Base-by-base conservation (phyloP, 2,797 vertebrate species). In the Molothrus aeneus region DNA sequence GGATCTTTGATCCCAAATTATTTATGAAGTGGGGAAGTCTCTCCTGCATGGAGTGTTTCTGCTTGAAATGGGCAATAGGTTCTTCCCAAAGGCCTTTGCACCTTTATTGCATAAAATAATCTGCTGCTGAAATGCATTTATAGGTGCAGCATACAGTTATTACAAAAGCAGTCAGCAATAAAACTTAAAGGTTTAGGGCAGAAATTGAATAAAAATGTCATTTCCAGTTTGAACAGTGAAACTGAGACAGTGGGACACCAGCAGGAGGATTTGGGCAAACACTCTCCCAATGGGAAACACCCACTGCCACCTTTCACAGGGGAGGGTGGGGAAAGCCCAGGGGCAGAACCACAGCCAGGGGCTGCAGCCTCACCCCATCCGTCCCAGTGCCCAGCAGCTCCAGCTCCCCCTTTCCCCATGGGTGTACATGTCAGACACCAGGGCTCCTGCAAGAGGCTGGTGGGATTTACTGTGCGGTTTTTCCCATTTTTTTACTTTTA, bases 1-100 rank as follows among this genome's bases (percentile, higher is more conserved):
- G 66, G 66, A 88, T 63, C 88, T 74, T 90, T 91, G 83, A 90
- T 72, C 82, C 40, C 59, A 42, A 83, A 53, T 86, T 83, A 80
- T 75, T 91, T 66, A 93, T 79, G 66, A 71, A 59, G 25, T 6
- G 18, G 25, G 66, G 65, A 29, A 60, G 45, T 72, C 47, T 29
- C 31, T 54, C 11, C 42, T 32, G 25, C n/a, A 29, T 0, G 5
- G 73, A 73, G 6, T 1, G 0, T 68, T 77, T 74, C 72, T 61
- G 20, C 61, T 65, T 47, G 34, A 69, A 80, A 57, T 7, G 8
- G 36, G 48, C 61, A 43, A 63, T 17, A 66, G 63, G 16, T 53
- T 83, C 45, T 78, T 85, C 57, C 53, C 56, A 74, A 77, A 86
- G 51, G 28, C 36, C 14, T 83, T 51, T 31, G 47, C 12, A 20